Percentiles rank a stretch among this genome's conserved stretches.
phyloP scores from a whole-genome alignment of 2,888 invertebrate genomes.

The Chymomyza procnemis region DNA sequence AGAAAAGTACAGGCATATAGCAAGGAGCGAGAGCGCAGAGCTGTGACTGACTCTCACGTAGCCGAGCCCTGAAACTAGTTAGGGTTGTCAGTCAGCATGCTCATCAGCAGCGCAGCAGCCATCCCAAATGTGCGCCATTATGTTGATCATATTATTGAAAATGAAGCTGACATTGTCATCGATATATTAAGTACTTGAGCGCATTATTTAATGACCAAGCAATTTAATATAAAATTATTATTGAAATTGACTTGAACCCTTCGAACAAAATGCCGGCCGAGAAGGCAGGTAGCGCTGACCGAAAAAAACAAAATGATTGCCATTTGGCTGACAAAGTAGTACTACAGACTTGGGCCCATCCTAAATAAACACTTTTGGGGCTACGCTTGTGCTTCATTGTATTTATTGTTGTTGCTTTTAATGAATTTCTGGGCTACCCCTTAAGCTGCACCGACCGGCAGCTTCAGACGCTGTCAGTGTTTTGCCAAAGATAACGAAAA shows the following conservation, averaged over 20 bases:
- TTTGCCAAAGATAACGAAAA: slow-evolving; percentile 63
- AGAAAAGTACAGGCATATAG: slow-evolving; percentile 55
- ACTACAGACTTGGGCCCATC: slow-evolving; percentile 25
- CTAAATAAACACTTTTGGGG: slow-evolving; percentile 59
- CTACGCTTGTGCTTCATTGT: slow-evolving; percentile 28
- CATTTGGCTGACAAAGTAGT: not conserved
- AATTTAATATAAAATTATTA: slow-evolving; percentile 69
- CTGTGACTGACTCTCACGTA: slow-evolving; percentile 22
- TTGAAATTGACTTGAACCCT: slow-evolving; percentile 8
- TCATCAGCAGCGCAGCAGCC: not conserved
- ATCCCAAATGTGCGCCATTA: slow-evolving; percentile 14
- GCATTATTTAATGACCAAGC: slow-evolving; percentile 40
- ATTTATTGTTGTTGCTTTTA: slow-evolving; percentile 68
- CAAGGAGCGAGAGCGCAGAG: slow-evolving; percentile 11
- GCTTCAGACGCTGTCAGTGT: slow-evolving; percentile 52
- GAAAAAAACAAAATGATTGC: slow-evolving; percentile 46
- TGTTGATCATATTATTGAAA: slow-evolving; percentile 56
- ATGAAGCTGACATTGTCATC: slow-evolving; percentile 51
- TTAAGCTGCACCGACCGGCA: no score
- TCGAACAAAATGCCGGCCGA: not conserved
- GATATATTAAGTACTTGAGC: slow-evolving; percentile 37
- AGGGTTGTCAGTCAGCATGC: slow-evolving; percentile 22
- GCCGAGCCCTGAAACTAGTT: slow-evolving; percentile 34
- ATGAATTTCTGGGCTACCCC: slow-evolving; percentile 46
- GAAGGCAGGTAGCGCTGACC: slow-evolving; percentile 9